phyloP scores from a whole-genome alignment of 1,140 invertebrate species.

The Pogonomyrmex californicus region DNA sequence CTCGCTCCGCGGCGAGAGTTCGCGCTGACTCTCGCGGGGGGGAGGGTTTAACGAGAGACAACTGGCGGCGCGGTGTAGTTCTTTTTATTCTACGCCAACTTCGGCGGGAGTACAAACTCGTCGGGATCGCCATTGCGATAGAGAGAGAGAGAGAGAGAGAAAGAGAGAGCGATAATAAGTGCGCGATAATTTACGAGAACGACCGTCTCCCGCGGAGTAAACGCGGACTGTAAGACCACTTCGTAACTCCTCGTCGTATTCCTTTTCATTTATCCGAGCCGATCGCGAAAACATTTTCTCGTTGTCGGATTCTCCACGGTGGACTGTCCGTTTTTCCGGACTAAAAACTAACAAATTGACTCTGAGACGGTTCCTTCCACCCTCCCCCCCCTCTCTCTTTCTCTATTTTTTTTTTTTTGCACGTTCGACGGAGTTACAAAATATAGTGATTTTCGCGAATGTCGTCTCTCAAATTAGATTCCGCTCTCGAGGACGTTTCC shows the following conservation, averaged over 20 bases:
- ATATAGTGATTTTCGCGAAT: slow-evolving; percentile 21
- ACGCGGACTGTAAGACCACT: slow-evolving; percentile 30
- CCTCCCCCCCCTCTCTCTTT: not conserved
- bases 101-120: slow-evolving; percentile 54
- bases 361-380: not conserved
- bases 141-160: not conserved
- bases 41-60: slow-evolving; percentile 53
- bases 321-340: not conserved
- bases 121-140: not conserved
- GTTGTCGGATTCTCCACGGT: not conserved
- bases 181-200: slow-evolving; percentile 50
- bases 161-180: slow-evolving; percentile 21
- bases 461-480: slow-evolving; percentile 13
- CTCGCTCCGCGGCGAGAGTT: not conserved
- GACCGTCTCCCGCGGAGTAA: slow-evolving; percentile 16
- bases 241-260: slow-evolving; percentile 30
- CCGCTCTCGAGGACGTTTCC: not conserved
- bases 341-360: not conserved
- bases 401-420: too few species aligned
- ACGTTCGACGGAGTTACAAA: slow-evolving; percentile 6
- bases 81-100: slow-evolving; percentile 2
- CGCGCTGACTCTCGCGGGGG: slow-evolving; percentile 12
- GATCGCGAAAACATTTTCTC: slow-evolving; percentile 27
- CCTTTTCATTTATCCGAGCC: slow-evolving; percentile 28
- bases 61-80: slow-evolving; percentile 19